These are phyloP conservation scores for Myrmecophaga tridactyla DNA, from an alignment of 2,113 vertebrate genomes.

Conservation along the genomic window DNA sequence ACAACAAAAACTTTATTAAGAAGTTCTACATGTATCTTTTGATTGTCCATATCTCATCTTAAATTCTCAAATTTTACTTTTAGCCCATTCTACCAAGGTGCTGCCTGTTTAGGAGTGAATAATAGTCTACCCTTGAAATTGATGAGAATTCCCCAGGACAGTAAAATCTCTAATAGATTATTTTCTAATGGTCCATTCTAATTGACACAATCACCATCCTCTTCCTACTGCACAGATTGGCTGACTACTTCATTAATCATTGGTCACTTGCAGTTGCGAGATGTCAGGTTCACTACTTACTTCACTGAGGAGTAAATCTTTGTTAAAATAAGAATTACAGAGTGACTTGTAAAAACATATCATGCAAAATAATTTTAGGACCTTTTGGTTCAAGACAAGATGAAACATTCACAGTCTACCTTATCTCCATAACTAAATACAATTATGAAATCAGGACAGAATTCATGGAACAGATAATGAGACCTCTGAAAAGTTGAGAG, in stretches of 20 bases:
- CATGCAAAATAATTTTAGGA: not conserved
- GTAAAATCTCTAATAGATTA: too few species aligned
- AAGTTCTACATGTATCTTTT: not conserved
- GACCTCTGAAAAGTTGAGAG: not conserved
- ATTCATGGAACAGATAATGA: not conserved
- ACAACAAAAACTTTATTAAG: not conserved
- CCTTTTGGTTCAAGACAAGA: not conserved
- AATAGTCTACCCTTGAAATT: too few species aligned
- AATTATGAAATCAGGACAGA: not conserved
- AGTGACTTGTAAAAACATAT: not conserved
- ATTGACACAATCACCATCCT: too few species aligned
- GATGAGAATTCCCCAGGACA: not conserved
- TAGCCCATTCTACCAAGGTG: not conserved
- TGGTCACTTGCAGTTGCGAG: not conserved
- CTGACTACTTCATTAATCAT: fast-evolving
- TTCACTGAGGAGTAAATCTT: not conserved
- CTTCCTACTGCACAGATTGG: fast-evolving
- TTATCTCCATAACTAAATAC: not conserved
- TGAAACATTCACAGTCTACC: fast-evolving
- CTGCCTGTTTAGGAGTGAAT: not conserved
- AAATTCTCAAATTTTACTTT: not conserved
- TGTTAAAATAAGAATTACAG: not conserved
- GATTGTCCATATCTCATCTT: not conserved
- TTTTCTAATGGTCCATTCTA: not conserved
- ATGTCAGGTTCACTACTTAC: too few species aligned